Conservation (phyloP, 2,797 vertebrate genomes). For the Lophotriccus pileatus region DNA sequence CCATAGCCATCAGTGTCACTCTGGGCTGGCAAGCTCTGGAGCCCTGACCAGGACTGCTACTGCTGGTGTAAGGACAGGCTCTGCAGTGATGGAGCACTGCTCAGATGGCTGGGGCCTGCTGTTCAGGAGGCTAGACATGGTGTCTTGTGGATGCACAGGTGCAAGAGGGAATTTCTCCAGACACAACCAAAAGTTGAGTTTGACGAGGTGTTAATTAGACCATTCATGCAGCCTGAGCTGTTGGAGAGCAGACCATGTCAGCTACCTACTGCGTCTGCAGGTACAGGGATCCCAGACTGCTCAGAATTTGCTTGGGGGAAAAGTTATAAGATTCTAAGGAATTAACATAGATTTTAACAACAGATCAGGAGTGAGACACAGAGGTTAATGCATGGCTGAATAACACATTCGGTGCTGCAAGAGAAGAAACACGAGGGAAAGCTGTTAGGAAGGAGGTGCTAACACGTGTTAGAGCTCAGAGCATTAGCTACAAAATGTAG, state of each 20-base stretch:
- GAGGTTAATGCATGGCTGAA: not conserved
- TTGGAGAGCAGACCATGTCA: constrained; percentile 6
- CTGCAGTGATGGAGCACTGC: not conserved
- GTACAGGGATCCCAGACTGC: constrained; percentile 36
- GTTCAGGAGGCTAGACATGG: not conserved
- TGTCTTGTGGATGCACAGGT: constrained; percentile 39
- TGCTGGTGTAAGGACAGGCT: not conserved
- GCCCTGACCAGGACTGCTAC: not conserved
- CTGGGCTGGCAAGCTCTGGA: not conserved
- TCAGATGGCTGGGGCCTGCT: not conserved
- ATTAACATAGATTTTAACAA: constrained; percentile 40
- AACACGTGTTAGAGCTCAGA: not conserved
- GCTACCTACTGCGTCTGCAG: constrained; percentile 12
- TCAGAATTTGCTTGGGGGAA: not conserved
- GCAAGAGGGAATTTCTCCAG: constrained; percentile 61
- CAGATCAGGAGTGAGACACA: not conserved
- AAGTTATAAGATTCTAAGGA: constrained; percentile 26
- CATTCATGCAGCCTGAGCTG: constrained; percentile 56
- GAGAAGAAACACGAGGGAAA: not conserved
- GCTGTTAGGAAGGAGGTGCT: not conserved
- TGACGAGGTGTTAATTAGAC: constrained; percentile 74
- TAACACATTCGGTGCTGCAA: not conserved
- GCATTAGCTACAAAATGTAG: not conserved
- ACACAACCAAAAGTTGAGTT: constrained; percentile 29
- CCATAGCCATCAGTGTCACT: not conserved